These are phyloP conservation scores for Cyanoderma ruficeps DNA, from an alignment of 2,113 vertebrate genomes.

Conservation along the genomic window DNA sequence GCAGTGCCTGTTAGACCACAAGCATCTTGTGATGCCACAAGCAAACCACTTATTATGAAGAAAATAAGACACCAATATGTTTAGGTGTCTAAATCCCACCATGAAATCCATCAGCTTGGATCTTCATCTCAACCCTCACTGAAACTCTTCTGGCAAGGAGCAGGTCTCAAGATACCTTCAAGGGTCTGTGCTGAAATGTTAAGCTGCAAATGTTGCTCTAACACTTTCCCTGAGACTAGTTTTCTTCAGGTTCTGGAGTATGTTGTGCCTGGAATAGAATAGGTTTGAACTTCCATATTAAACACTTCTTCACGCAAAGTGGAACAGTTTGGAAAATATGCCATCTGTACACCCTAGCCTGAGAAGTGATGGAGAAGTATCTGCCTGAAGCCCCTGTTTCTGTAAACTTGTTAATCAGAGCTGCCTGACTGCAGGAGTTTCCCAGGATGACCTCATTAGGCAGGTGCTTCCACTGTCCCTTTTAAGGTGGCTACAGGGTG, in stretches of 20 bases:
- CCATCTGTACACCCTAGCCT: slow-evolving; percentile 16
- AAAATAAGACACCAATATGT: not conserved
- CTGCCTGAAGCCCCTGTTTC: not conserved
- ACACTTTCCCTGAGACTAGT: not conserved
- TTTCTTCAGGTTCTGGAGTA: not conserved
- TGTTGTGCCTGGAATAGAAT: slow-evolving; percentile 19
- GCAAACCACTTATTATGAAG: not conserved
- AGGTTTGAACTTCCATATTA: not conserved
- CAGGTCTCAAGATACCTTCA: not conserved
- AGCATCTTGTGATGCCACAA: not conserved
- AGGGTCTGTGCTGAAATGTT: not conserved
- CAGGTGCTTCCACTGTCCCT: not conserved
- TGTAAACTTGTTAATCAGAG: not conserved
- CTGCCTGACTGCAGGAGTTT: not conserved
- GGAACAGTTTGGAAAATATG: not conserved
- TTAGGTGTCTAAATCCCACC: not conserved
- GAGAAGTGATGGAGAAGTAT: not conserved
- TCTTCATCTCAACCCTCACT: not conserved
- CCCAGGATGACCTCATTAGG: not conserved
- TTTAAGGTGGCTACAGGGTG: not conserved
- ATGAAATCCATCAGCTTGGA: not conserved
- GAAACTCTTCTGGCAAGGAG: not conserved
- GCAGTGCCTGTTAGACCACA: not conserved
- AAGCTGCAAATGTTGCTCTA: not conserved
- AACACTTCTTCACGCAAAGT: not conserved